These are phyloP conservation scores for Tetrapedia diversipes DNA, from an alignment of 2,888 invertebrate species.

Conservation along the genomic window DNA sequence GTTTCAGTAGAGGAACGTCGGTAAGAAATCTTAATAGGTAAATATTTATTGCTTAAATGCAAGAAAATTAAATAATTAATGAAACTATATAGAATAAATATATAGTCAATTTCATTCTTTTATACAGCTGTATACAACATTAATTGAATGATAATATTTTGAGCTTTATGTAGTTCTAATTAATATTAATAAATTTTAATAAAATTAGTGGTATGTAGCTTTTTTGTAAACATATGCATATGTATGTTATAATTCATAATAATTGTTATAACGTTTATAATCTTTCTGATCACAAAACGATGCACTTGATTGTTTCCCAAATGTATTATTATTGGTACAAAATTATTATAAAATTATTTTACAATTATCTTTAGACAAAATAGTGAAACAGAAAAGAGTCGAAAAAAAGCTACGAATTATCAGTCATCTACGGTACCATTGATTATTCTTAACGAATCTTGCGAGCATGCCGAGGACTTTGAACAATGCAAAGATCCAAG, in stretches of 20 bases:
- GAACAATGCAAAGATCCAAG: conserved; percentile 41
- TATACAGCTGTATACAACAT: not conserved
- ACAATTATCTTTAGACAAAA: conserved; percentile 49
- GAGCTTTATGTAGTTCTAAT: too few relatives aligned
- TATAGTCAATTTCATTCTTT: too few relatives aligned
- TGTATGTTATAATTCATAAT: not conserved
- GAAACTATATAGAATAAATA: not conserved
- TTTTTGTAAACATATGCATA: not conserved
- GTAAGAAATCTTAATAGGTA: conserved; percentile 54
- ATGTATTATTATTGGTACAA: not conserved
- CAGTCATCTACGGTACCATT: conserved; percentile 39
- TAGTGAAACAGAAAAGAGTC: conserved; percentile 60
- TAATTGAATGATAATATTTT: not conserved
- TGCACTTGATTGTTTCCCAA: not conserved
- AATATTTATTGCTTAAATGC: conserved; percentile 8
- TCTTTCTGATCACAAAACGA: not conserved
- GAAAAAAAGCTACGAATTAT: conserved; percentile 54
- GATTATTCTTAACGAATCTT: conserved; percentile 64
- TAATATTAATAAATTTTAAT: too few relatives aligned
- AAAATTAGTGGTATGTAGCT: not conserved
- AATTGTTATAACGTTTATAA: not conserved
- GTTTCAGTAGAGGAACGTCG: conserved; percentile 52
- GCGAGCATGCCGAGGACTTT: conserved; percentile 45
- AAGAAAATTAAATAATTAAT: too few relatives aligned
- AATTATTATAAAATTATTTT: not conserved